Evolutionary conservation across 2,113 vertebrate genomes (phyloP).

Genomic region (Calyptommatus sinebrachiatus): DNA sequence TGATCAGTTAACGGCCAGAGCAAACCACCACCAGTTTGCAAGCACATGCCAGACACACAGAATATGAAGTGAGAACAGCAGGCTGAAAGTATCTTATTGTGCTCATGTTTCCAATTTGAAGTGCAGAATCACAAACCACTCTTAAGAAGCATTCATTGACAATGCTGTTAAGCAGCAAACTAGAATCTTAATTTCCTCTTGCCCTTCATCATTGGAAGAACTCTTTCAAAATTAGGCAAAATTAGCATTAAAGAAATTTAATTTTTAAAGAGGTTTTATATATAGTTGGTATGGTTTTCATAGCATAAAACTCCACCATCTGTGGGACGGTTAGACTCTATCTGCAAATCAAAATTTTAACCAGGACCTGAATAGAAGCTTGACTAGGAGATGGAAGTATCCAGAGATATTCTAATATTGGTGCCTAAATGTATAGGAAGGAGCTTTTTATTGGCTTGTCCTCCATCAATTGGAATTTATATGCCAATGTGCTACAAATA

Average conservation of each 20-base stretch:
- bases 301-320: too few relatives aligned
- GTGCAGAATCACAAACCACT: neutral
- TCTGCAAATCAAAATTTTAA: too few relatives aligned
- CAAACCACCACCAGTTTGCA: neutral
- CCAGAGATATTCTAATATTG: too few relatives aligned
- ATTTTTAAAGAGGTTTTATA: too few relatives aligned
- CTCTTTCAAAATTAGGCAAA: neutral
- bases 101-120: neutral
- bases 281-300: too few relatives aligned
- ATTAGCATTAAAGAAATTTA: neutral
- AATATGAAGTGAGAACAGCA: neutral
- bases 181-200: neutral
- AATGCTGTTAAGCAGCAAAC: neutral
- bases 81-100: neutral
- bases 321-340: too few relatives aligned
- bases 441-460: too few relatives aligned
- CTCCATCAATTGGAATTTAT: too few relatives aligned
- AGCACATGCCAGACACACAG: neutral
- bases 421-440: too few relatives aligned
- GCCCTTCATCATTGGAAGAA: neutral
- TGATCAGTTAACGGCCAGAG: neutral
- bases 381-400: too few relatives aligned
- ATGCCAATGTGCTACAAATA: too few relatives aligned
- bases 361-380: too few relatives aligned
- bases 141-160: neutral